Conservation (phyloP, 2,888 invertebrate genomes). For the Cynaeus angustus region DNA sequence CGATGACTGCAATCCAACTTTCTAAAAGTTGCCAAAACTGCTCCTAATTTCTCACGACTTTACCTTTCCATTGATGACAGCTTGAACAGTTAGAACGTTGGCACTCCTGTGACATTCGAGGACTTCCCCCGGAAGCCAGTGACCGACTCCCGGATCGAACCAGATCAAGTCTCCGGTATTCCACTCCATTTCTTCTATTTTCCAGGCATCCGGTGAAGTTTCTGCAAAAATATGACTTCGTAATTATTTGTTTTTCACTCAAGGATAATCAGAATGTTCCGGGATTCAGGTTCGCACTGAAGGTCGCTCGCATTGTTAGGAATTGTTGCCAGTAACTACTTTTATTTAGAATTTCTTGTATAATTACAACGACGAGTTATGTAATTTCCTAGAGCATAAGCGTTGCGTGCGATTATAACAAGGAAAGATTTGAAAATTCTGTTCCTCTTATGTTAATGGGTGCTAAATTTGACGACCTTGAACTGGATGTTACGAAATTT, state of each 20-base stretch:
- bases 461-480: background rate
- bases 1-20: slow-evolving; percentile 37
- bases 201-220: background rate
- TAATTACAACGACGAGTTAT: slow-evolving; percentile 22
- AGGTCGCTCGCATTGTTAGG: slow-evolving; percentile 10
- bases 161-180: slow-evolving; percentile 91
- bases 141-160: slow-evolving; percentile 94
- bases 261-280: slow-evolving; percentile 18
- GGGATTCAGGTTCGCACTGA: slow-evolving; percentile 11
- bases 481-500: background rate
- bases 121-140: slow-evolving; percentile 93
- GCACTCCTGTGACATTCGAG: slow-evolving; percentile 92
- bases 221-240: background rate
- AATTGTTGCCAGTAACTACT: slow-evolving; percentile 1
- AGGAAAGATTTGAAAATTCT: background rate
- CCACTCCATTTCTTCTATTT: slow-evolving; percentile 74
- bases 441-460: background rate
- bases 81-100: slow-evolving; percentile 92
- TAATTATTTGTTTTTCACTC: slow-evolving; percentile 1
- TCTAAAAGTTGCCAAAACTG: slow-evolving; percentile 23
- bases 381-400: slow-evolving; percentile 16
- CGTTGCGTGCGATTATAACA: background rate
- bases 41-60: slow-evolving; percentile 3
- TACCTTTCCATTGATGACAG: slow-evolving; percentile 91
- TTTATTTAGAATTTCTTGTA: slow-evolving; percentile 30